Conservation (phyloP, 2,113 vertebrate species). For the Pyxicephalus adspersus region DNA sequence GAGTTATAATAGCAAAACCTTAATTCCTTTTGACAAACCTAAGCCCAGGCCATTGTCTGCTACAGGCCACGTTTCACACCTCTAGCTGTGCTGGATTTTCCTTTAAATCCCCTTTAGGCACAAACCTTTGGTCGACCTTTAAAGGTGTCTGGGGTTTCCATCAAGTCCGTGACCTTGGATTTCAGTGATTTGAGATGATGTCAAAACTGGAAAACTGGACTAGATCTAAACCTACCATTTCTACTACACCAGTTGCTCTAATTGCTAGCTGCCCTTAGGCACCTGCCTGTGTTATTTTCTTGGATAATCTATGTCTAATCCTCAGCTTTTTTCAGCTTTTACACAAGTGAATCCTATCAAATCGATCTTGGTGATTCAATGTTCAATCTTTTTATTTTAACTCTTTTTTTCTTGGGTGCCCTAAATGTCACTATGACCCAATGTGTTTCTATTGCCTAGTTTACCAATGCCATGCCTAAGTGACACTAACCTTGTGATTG, state of each 20-base stretch:
- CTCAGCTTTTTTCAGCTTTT: slow-evolving; percentile 13
- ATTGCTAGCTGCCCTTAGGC: slow-evolving; percentile 30
- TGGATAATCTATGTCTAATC: slow-evolving; percentile 21
- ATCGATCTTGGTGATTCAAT: too few species aligned
- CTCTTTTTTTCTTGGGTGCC: not conserved
- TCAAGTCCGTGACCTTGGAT: slow-evolving; percentile 4
- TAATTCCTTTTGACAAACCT: slow-evolving; percentile 11
- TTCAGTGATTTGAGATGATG: slow-evolving; percentile 10
- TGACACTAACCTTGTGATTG: too few species aligned
- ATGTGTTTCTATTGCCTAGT: too few species aligned
- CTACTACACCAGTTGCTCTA: not conserved
- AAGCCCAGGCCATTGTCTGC: not conserved
- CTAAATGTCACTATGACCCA: too few species aligned
- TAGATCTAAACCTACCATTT: slow-evolving; percentile 4
- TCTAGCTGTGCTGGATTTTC: not conserved
- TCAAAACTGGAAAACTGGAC: slow-evolving; percentile 3
- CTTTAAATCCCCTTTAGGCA: slow-evolving; percentile 27
- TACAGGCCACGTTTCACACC: not conserved
- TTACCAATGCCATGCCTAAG: too few species aligned
- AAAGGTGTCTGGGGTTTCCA: slow-evolving; percentile 15
- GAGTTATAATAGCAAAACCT: not conserved
- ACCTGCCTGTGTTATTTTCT: not conserved
- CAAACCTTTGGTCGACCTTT: slow-evolving; percentile 10
- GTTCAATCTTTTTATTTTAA: too few species aligned
- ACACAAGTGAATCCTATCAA: not conserved